Percentiles rank a stretch among this genome's conserved stretches.
Evolutionary conservation across 2,888 invertebrate species (phyloP).

Genomic region (Hirtodrosophila cameraria): DNA sequence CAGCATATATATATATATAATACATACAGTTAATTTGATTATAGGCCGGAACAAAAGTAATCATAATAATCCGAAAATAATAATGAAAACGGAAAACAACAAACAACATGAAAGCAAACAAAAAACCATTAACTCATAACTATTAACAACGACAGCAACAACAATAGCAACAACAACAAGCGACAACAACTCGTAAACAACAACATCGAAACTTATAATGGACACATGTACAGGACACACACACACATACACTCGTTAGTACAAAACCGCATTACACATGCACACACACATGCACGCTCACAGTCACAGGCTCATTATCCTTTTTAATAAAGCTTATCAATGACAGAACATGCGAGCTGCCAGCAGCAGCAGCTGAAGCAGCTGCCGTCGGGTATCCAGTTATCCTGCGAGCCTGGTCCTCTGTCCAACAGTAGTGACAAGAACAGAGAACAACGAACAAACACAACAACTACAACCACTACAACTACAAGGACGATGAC

Average conservation of each 20-base stretch:
- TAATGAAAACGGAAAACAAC: conserved; percentile 65
- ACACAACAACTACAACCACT: conserved; percentile 25
- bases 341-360: conserved; percentile 78
- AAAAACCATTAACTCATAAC: conserved; percentile 80
- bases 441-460: conserved; percentile 49
- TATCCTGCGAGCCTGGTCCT: conserved; percentile 43
- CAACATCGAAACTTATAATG: conserved; percentile 77
- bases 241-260: conserved; percentile 5
- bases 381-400: conserved; percentile 49
- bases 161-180: conserved; percentile 20
- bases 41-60: conserved; percentile 72
- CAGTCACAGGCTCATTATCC: conserved; percentile 74
- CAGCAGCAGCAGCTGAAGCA: conserved; percentile 52
- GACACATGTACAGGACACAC: conserved; percentile 70
- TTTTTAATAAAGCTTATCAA: conserved; percentile 81
- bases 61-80: conserved; percentile 77
- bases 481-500: conserved; percentile 30
- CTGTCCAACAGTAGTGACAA: conserved; percentile 46
- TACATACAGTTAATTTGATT: conserved; percentile 73
- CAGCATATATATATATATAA: neutral
- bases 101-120: conserved; percentile 57
- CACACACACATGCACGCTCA: conserved; percentile 17
- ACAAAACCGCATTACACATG: conserved; percentile 63
- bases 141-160: conserved; percentile 61
- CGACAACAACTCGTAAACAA: conserved; percentile 74